Percentiles rank a stretch among this genome's conserved stretches.
Evolutionary conservation across 2,113 vertebrate species (phyloP).

Genomic region (Anthoscopus minutus): DNA sequence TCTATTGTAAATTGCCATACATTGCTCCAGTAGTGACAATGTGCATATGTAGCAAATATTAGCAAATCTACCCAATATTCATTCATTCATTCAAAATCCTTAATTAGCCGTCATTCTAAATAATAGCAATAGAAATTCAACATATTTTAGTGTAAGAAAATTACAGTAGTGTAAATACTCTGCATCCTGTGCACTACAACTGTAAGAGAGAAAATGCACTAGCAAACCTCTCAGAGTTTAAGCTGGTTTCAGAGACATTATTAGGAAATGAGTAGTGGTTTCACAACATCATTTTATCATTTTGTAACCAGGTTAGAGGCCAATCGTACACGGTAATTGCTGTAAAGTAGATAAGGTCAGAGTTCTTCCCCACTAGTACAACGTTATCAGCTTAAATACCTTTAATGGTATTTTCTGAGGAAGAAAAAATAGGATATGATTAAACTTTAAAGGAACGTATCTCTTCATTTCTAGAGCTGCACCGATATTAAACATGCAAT

Average conservation of each 20-base stretch:
- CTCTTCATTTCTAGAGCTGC: background rate
- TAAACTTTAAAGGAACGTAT: background rate
- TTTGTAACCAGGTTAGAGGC: conserved; percentile 53
- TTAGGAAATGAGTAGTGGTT: conserved; percentile 49
- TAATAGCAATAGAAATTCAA: background rate
- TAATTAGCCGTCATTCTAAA: background rate
- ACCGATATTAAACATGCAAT: background rate
- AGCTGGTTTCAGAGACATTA: conserved; percentile 25
- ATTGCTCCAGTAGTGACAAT: background rate
- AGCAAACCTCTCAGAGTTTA: background rate
- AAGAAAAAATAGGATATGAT: background rate
- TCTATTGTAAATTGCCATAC: background rate
- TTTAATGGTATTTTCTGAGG: background rate
- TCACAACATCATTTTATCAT: conserved; percentile 45
- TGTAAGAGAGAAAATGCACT: background rate
- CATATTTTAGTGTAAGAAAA: background rate
- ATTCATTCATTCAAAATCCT: background rate
- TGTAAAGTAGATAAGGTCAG: conserved; percentile 20
- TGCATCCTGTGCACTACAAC: background rate
- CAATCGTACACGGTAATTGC: background rate
- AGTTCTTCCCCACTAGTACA: background rate
- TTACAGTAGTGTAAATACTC: background rate
- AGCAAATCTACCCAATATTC: background rate
- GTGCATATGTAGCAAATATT: background rate
- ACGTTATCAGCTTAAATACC: conserved; percentile 8